Conservation (phyloP, 2,797 vertebrate genomes). For the Lepidocolaptes lacrymiger region DNA sequence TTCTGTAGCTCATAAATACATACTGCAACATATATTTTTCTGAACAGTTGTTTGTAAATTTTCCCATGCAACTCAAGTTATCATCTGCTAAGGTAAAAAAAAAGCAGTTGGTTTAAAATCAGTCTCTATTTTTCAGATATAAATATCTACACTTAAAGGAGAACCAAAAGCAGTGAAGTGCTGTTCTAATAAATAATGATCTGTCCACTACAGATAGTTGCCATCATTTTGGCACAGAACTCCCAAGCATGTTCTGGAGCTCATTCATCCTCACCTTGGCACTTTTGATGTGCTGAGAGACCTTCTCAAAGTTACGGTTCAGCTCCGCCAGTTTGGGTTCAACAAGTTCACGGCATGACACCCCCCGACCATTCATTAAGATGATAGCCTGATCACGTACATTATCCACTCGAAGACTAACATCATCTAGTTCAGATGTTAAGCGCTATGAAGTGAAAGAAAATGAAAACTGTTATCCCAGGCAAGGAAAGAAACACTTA, state of each 20-base stretch:
- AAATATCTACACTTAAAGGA: neutral
- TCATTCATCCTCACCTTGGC: constrained; percentile 80
- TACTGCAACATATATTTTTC: neutral
- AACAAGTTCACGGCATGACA: constrained; percentile 87
- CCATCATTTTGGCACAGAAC: neutral
- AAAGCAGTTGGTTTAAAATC: neutral
- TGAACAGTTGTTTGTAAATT: neutral
- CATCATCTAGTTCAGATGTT: constrained; percentile 87
- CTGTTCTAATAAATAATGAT: neutral
- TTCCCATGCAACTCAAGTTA: neutral
- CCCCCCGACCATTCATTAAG: constrained; percentile 89
- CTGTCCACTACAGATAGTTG: neutral
- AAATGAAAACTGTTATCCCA: neutral
- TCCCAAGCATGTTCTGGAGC: neutral
- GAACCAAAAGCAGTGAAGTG: neutral
- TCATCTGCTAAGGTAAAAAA: neutral
- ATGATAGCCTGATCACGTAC: constrained; percentile 90
- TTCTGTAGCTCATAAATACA: neutral
- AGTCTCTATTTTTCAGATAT: neutral
- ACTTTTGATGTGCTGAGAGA: constrained; percentile 92
- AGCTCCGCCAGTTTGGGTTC: constrained; percentile 94
- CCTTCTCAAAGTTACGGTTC: constrained; percentile 94
- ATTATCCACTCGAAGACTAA: constrained; percentile 87
- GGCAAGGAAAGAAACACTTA: constrained; percentile 72
- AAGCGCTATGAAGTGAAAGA: constrained; percentile 78